These are phyloP conservation scores for Podiceps cristatus DNA, from an alignment of 2,113 vertebrate genomes.

Conservation along the genomic window DNA sequence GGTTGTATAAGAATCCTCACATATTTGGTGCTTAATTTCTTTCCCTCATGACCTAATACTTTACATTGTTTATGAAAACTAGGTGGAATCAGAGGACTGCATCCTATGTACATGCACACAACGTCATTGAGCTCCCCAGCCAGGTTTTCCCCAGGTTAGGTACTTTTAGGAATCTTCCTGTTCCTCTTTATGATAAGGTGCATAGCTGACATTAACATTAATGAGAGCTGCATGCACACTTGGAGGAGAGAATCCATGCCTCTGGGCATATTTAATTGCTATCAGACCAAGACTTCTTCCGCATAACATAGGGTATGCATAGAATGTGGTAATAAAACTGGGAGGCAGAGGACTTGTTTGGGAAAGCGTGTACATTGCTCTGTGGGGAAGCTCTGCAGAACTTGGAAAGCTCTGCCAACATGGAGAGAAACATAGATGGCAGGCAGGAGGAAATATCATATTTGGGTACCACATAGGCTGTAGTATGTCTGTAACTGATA, in stretches of 20 bases:
- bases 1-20: background rate
- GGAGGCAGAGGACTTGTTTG: background rate
- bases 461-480: background rate
- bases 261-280: slow-evolving; percentile 46
- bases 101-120: background rate
- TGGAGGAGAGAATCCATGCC: background rate
- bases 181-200: background rate
- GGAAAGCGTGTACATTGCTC: background rate
- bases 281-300: background rate
- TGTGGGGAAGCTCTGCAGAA: background rate
- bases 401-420: background rate
- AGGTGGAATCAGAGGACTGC: background rate
- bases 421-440: background rate
- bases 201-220: background rate
- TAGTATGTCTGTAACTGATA: background rate
- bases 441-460: background rate
- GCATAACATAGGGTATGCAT: background rate
- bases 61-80: background rate
- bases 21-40: background rate
- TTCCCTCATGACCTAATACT: background rate
- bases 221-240: background rate
- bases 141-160: background rate
- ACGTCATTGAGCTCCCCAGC: background rate
- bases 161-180: background rate
- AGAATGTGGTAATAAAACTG: background rate